A percentile compares a stretch with the other conserved stretches of the same genome.
Evolutionary conservation across 2,888 invertebrate species (phyloP).

Genomic region (Drosophila crucigera): DNA sequence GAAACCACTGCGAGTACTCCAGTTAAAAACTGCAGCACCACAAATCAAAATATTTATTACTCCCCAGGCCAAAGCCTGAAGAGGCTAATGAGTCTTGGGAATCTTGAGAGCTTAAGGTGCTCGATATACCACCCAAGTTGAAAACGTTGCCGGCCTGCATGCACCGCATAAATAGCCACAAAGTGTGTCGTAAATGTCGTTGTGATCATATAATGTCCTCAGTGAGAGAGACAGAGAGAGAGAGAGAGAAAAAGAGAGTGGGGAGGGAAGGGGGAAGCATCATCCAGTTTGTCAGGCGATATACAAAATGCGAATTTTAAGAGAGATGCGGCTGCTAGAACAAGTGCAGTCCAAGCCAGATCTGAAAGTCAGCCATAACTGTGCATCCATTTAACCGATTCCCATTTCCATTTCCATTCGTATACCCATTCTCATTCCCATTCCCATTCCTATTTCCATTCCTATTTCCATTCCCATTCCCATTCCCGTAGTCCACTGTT

Average conservation of each 20-base stretch:
- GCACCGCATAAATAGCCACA: conserved; percentile 81
- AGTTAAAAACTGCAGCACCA: conserved; percentile 63
- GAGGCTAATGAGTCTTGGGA: conserved; percentile 67
- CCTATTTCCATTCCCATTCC: conserved; percentile 25
- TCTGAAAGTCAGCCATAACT: conserved; percentile 40
- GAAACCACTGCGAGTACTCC: conserved; percentile 55
- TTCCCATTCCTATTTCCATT: conserved; percentile 26
- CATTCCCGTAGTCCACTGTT: conserved; percentile 46
- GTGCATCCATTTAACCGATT: conserved; percentile 48
- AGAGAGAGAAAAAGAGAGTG: neutral
- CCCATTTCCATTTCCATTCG: conserved; percentile 3
- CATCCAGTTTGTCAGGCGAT: conserved; percentile 61
- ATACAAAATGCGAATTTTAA: conserved; percentile 70
- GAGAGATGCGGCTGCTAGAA: conserved; percentile 65
- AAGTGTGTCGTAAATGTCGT: conserved; percentile 82
- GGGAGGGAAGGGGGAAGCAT: neutral
- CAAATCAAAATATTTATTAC: conserved; percentile 77
- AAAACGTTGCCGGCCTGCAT: conserved; percentile 40
- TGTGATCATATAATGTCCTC: conserved; percentile 72
- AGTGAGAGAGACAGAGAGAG: neutral
- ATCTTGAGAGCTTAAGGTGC: conserved; percentile 53
- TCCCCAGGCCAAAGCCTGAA: conserved; percentile 28
- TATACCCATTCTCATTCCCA: conserved; percentile 10
- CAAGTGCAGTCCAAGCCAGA: conserved; percentile 63
- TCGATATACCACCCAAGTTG: conserved; percentile 78